Conservation (phyloP, 2,113 vertebrate species). For the Nothoprocta perdicaria region DNA sequence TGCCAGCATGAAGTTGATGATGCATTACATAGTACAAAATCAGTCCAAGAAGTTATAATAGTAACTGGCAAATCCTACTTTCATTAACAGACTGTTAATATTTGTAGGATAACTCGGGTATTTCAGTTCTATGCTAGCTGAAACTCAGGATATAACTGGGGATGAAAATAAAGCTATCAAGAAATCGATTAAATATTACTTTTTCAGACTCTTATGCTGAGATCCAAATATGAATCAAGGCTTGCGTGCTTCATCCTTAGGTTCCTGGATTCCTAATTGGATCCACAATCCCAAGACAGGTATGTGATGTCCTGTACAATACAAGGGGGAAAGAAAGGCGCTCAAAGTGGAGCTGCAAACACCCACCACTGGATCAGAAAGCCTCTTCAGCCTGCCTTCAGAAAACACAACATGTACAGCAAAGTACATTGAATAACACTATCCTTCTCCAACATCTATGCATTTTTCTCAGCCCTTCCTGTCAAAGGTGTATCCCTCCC, state of each 20-base stretch:
- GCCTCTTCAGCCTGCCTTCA: background rate
- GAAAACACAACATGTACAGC: background rate
- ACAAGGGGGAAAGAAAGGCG: rapidly evolving
- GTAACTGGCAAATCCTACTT: background rate
- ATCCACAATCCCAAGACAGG: background rate
- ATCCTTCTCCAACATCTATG: background rate
- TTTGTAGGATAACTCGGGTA: background rate
- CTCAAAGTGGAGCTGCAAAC: rapidly evolving
- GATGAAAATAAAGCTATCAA: background rate
- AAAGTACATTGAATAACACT: background rate
- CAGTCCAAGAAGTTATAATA: slow-evolving; percentile 5
- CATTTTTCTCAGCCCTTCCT: too few species aligned
- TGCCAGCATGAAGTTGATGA: slow-evolving; percentile 3
- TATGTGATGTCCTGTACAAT: background rate
- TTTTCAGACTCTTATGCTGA: background rate
- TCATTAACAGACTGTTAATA: background rate
- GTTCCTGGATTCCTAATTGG: background rate
- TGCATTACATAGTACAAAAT: background rate
- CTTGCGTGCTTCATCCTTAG: background rate
- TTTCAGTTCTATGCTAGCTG: background rate
- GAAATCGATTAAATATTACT: background rate
- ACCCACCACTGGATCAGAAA: background rate
- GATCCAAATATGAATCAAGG: background rate
- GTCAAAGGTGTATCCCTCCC: too few species aligned
- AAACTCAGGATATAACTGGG: background rate